These are phyloP conservation scores for Plebejus argus DNA, from an alignment of 2,888 invertebrate genomes.

Conservation along the genomic window DNA sequence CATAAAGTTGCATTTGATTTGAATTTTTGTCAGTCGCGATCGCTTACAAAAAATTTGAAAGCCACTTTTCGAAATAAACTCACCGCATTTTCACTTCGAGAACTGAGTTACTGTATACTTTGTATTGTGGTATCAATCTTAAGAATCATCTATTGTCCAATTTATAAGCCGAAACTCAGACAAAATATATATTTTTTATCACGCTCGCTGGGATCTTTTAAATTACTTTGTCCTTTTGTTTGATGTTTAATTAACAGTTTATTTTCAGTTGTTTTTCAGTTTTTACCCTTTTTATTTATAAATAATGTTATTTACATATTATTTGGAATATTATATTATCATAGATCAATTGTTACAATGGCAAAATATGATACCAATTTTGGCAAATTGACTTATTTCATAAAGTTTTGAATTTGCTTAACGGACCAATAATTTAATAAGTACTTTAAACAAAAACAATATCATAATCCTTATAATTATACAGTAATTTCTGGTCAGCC, in stretches of 20 bases:
- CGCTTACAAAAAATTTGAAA: no score
- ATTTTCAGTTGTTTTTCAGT: constrained; percentile 8
- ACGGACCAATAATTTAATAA: no score
- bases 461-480: no score
- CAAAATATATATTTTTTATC: constrained; percentile 5
- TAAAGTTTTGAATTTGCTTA: no score
- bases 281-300: background rate
- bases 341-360: background rate
- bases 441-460: no score
- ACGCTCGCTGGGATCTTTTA: background rate
- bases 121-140: background rate
- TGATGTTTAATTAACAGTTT: background rate
- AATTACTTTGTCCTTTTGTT: constrained; percentile 8
- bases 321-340: background rate
- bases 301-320: background rate
- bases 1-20: no score
- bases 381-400: no score
- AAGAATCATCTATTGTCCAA: background rate
- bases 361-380: no score
- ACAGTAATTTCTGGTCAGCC: background rate
- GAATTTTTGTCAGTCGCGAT: no score
- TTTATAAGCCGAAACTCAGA: constrained; percentile 21
- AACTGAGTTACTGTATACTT: background rate
- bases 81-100: no score
- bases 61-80: no score